Base-by-base conservation (phyloP, 1,140 invertebrate species). In the Drosophila burlai region DNA sequence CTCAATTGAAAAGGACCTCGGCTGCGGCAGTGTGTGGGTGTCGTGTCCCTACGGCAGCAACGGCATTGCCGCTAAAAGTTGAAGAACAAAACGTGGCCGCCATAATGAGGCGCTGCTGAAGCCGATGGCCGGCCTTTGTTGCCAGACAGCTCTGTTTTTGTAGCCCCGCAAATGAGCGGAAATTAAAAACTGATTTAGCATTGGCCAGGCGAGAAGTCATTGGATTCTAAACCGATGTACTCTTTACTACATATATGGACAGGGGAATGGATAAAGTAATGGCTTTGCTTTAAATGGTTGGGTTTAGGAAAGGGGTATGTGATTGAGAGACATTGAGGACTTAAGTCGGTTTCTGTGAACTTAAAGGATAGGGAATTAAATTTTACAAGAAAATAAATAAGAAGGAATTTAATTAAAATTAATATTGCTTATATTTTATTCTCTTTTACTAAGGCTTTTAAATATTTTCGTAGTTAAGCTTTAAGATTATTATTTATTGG, bases 111-210 rank as follows among this genome's bases (percentile, higher is more conserved):
- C 76, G 74, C 80, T 84, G 74, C 80, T 84, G 81, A 43, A 69
- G 68, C 52, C 57, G 65, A 36, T 40, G 54, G 18, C 36, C 24
- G 54, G 29, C 62, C 46, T 76, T 77, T 77, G 73, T 76, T 55
- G 11, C 15, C 40, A 4, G 38, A 36, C 46, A 42, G 55, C 59
- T 72, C 60, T 54, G 64, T 81, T 85, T 80, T 81, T 81, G 66
- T 59, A 43, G 65, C 61, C 47, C 64, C 72, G 80, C 84, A 87
- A 87, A 87, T 87, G 81, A 87, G 83, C 83, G 83, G 83, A 87
- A 87, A 87, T 87, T 87, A 87, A 87, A 87, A 89, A 80, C 83
- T 87, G 83, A 89, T 87, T 87, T 87, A 71, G 73, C 63, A 74
- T 69, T 62, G 65, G 61, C n/a, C 16, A 36, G 21, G 58, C 45